Evolutionary conservation across 2,797 vertebrate genomes (phyloP).

Genomic region (Poeciliopsis infans): DNA sequence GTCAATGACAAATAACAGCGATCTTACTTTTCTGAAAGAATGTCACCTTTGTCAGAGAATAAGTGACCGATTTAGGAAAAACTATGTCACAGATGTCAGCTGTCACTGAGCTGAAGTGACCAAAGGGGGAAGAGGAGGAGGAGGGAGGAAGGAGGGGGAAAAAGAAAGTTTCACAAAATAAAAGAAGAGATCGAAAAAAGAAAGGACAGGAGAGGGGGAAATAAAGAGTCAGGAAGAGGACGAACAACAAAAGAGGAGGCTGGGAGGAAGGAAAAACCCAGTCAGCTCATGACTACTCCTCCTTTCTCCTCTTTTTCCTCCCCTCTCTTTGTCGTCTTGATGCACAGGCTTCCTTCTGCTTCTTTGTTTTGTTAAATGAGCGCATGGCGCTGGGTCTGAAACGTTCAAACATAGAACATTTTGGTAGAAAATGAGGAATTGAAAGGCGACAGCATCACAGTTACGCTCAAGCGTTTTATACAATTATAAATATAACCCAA

Average conservation of each 20-base stretch:
- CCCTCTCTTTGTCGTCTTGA: conserved; percentile 50
- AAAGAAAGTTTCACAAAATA: neutral
- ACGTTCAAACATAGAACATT: neutral
- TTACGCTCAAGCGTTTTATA: neutral
- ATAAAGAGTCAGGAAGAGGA: conserved; percentile 6
- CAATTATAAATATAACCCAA: too few relatives aligned
- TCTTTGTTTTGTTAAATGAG: neutral
- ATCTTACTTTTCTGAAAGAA: conserved; percentile 44
- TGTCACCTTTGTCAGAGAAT: conserved; percentile 34
- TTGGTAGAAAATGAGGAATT: neutral
- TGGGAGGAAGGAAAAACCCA: conserved; percentile 40
- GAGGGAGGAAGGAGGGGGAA: neutral
- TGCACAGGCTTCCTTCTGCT: neutral
- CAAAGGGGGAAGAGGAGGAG: neutral
- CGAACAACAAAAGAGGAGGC: conserved; percentile 18
- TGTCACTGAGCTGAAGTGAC: conserved; percentile 18
- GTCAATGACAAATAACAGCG: neutral
- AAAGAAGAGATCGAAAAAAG: neutral
- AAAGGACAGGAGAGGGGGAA: conserved; percentile 17
- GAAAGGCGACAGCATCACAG: neutral
- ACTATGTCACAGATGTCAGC: conserved; percentile 48
- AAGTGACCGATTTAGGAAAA: conserved; percentile 51
- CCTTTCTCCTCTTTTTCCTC: conserved; percentile 49
- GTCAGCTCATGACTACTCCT: conserved; percentile 31
- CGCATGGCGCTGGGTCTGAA: neutral